Evolutionary conservation across 1,140 invertebrate genomes (phyloP).

Genomic region (Drosophila serrata): DNA sequence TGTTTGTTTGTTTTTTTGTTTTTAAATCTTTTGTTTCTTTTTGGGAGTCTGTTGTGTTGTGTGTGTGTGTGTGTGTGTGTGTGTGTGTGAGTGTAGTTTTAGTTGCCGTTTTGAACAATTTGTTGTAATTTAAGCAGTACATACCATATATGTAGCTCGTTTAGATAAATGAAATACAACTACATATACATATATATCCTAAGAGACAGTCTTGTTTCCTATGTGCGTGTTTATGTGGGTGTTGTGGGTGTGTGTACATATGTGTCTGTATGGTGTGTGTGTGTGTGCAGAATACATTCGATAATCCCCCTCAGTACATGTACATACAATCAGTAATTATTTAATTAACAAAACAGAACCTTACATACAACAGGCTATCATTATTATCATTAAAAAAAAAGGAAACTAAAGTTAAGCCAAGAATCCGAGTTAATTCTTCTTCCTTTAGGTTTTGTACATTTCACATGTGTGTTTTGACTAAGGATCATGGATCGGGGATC

Average conservation of each 20-base stretch:
- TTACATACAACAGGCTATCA: slow-evolving; percentile 7
- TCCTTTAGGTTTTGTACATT: slow-evolving; percentile 5
- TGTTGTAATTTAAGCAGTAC: slow-evolving; percentile 64
- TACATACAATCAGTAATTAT: slow-evolving; percentile 10
- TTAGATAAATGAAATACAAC: slow-evolving; percentile 75
- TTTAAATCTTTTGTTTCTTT: not conserved
- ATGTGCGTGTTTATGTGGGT: slow-evolving; percentile 66
- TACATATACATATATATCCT: slow-evolving; percentile 71
- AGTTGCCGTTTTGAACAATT: slow-evolving; percentile 67
- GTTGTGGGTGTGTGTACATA: slow-evolving; percentile 24
- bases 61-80: slow-evolving; percentile 18
- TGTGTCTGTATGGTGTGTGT: slow-evolving; percentile 13
- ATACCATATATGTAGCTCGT: slow-evolving; percentile 60
- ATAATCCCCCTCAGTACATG: slow-evolving; percentile 16
- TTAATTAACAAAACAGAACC: slow-evolving; percentile 11
- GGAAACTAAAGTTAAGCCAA: slow-evolving; percentile 9
- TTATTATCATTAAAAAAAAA: not conserved
- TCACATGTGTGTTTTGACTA: slow-evolving; percentile 11
- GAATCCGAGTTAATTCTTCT: slow-evolving; percentile 6
- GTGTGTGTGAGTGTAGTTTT: slow-evolving; percentile 25
- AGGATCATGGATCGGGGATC: not conserved
- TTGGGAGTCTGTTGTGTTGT: slow-evolving; percentile 19
- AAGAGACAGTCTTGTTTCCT: slow-evolving; percentile 78
- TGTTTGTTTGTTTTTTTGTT: slow-evolving; percentile 13
- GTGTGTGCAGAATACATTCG: slow-evolving; percentile 28